Base-by-base conservation (phyloP, 2,797 vertebrate species). In the Aselliscus stoliczkanus region DNA sequence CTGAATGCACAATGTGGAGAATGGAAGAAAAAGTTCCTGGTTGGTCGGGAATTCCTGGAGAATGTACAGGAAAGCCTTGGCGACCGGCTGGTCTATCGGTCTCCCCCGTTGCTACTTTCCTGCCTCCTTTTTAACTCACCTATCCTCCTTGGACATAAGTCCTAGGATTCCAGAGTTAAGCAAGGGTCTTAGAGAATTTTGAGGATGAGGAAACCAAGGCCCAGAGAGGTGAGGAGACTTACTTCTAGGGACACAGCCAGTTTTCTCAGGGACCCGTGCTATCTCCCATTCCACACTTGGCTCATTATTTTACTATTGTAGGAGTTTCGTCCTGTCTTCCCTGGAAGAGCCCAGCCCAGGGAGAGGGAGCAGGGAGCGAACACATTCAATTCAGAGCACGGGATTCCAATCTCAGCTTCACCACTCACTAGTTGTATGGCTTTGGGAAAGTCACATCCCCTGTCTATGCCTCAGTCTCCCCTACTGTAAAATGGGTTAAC, bases 1-100 rank as follows among this genome's bases (percentile, higher is more conserved):
- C 23, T 64, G 97, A 96, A 97, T 97, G 72, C 65, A 47, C 73
- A 96, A 96, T 95, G 89, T 9, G 31, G 58, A 79, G 75, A 44
- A 58, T 0, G 23, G 70, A 69, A 47, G 83, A 31, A 20, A 90
- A 92, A 79, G 54, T 69, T 73, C 29, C 44, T 25, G 34, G 56
- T 5, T 31, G n/a, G 91, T 20, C 18, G 18, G 31, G 52, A 88
- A 84, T 80, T 79, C 54, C 29, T n/a, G 42, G 39, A 50, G 44
- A 50, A 65, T 25, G 58, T 44, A 13, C 8, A 15, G 54, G 67
- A n/a, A 44, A 76, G n/a, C 50, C 50, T 1, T 17, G 44, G 56
- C 50, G 11, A 11, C 21, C 42, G 7, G 29, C 54, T 4, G 11
- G 17, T 54, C 25, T 6, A 1, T 15, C 69, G 42, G n/a, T 82